Evolutionary conservation across 2,888 invertebrate species (phyloP), one percentile per base, ranked within the genome.

Genomic region (Hirtodrosophila cameraria): DNA sequence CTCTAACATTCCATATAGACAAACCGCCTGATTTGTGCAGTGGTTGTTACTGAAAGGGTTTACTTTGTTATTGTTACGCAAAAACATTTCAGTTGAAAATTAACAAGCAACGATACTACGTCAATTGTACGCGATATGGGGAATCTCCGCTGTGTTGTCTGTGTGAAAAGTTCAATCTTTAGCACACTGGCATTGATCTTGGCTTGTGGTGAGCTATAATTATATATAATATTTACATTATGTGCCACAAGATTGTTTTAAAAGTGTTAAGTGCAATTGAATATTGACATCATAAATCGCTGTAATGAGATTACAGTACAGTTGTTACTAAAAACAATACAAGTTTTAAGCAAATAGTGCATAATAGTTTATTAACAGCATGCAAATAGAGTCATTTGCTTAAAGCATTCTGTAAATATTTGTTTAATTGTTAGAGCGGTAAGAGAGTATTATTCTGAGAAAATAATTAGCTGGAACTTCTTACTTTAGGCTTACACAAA

Each of bases 161-260:
- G 13, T 35, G 23, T 20, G 28, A 11, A 18, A 16, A 33, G 25
- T 35, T 3, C 23, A 23, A 8, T 27, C 13, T 18, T 7, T 12
- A 2, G 23, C 23, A 8, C 6, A 3, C 13, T 57, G 58, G 13
- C 50, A 20, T 13, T 50, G 36, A 54, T 74, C 33, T 61, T 61
- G 53, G 11, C 45, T 27, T 61, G 31, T 27, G 69, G 69, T 69
- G 49, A 69, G 68, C 68, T 41, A 28, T 16, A 31, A 13, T 30
- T 27, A 11, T 9, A 25, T 23, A n/a, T 25, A 20, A 20, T 7
- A 39, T 2, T 7, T 23, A 6, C 23, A 55, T 58, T 43, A 54
- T 43, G 30, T 58, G 38, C 30, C 13, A 20, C 18, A 2, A 27
- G 5, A 23, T 3, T n/a, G n/a, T 41, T 23, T 7, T 9, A 4